Percentiles rank a stretch among this genome's conserved stretches.
Conservation (phyloP, 2,888 invertebrate genomes). For the Eristalinus aeneus region DNA sequence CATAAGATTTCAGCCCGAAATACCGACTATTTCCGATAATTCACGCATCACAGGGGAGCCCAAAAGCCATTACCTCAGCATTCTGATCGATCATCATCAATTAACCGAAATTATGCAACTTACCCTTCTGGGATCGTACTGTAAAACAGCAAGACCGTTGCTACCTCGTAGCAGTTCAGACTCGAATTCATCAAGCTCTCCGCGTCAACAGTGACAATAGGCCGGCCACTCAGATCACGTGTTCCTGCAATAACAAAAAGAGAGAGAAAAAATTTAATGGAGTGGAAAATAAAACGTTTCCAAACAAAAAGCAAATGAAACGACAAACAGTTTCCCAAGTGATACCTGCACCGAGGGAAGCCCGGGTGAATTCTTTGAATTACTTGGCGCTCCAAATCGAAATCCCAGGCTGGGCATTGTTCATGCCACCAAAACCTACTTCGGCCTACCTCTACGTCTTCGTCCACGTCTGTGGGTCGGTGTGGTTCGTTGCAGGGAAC, state of each 20-base stretch:
- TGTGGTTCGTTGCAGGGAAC: constrained; percentile 39
- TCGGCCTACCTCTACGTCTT: constrained; percentile 37
- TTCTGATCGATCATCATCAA: not conserved
- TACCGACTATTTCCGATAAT: not conserved
- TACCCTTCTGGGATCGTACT: constrained; percentile 86
- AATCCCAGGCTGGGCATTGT: constrained; percentile 52
- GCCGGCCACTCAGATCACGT: constrained; percentile 84
- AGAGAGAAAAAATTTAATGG: not conserved
- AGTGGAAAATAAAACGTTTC: constrained; percentile 7
- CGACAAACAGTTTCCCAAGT: constrained; percentile 42
- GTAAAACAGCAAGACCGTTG: constrained; percentile 87
- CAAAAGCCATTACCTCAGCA: not conserved
- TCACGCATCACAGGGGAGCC: not conserved
- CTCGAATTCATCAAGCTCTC: constrained; percentile 83
- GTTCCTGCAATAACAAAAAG: constrained; percentile 83
- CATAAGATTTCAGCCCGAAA: not conserved
- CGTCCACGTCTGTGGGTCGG: constrained; percentile 9
- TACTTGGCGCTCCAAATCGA: constrained; percentile 33
- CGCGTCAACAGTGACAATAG: constrained; percentile 85
- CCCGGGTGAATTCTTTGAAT: constrained; percentile 52
- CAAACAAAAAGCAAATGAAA: constrained; percentile 24
- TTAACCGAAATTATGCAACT: constrained; percentile 74
- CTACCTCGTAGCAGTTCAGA: constrained; percentile 85
- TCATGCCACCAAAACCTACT: constrained; percentile 60
- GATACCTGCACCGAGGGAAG: not conserved